Percentiles rank a stretch among this genome's conserved stretches.
Conservation (phyloP, 2,888 invertebrate species). For the Folsomia manolachei region DNA sequence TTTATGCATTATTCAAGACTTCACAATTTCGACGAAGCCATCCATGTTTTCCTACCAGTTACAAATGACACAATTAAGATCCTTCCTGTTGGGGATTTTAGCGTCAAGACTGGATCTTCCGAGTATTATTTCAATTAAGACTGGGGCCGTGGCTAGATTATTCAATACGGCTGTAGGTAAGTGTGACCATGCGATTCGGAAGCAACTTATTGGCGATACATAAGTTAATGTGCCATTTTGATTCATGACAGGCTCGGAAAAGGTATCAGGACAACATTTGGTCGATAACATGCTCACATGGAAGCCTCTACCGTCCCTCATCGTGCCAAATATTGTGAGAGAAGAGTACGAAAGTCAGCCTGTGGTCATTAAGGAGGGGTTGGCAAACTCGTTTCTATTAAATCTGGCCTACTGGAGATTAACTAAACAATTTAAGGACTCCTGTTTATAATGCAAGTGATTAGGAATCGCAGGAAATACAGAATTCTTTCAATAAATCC, state of each 20-base stretch:
- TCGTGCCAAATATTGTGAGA: constrained; percentile 6
- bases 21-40: constrained; percentile 9
- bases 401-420: constrained; percentile 47
- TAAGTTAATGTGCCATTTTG: no score
- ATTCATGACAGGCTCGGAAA: constrained; percentile 34
- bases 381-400: constrained; percentile 39
- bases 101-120: constrained; percentile 22
- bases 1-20: constrained; percentile 40
- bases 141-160: constrained; percentile 33
- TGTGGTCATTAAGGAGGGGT: constrained; percentile 28
- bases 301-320: constrained; percentile 10
- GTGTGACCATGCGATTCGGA: neutral
- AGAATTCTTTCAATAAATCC: no score
- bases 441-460: no score
- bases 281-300: constrained; percentile 33
- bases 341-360: constrained; percentile 22
- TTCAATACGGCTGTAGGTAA: constrained; percentile 45
- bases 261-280: constrained; percentile 43
- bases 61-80: constrained; percentile 34
- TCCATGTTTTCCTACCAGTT: constrained; percentile 33
- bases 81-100: constrained; percentile 38
- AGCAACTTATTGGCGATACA: no score
- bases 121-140: constrained; percentile 34
- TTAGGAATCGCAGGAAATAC: no score
- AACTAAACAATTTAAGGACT: constrained; percentile 29